Conservation (phyloP, 2,113 vertebrate species). For the Actenoides lindsayi region DNA sequence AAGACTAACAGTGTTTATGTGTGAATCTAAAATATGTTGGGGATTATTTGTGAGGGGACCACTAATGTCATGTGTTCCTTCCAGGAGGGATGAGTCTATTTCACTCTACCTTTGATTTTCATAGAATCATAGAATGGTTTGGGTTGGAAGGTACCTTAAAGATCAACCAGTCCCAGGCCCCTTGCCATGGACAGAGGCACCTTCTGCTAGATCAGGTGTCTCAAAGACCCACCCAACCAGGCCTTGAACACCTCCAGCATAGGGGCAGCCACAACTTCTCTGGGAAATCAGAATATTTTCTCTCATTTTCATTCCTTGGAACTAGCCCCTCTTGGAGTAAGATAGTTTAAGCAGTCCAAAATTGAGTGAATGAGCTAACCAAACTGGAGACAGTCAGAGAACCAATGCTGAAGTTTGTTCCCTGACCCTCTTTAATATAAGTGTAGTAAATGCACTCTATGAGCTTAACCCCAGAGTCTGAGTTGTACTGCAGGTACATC, state of each 20-base stretch:
- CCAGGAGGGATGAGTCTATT: neutral
- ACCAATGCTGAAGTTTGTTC: neutral
- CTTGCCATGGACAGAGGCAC: too few relatives aligned
- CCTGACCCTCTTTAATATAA: neutral
- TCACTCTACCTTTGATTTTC: neutral
- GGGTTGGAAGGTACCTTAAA: neutral
- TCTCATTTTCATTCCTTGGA: neutral
- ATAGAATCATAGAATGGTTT: neutral
- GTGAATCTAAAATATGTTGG: neutral
- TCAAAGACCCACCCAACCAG: neutral
- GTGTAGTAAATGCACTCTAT: neutral
- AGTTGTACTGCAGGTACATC: neutral
- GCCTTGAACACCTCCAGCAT: neutral
- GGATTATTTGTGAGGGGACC: neutral
- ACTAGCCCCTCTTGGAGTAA: neutral
- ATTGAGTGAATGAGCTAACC: neutral
- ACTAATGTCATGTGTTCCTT: neutral
- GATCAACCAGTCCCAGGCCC: neutral
- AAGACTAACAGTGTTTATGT: neutral
- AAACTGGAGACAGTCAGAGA: rapidly evolving
- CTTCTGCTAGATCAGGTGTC: neutral
- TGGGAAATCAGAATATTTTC: neutral
- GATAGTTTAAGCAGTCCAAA: neutral
- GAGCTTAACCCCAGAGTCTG: neutral
- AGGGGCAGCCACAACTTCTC: neutral